These are phyloP conservation scores for Simalia tracyae DNA, from an alignment of 2,797 vertebrate genomes.

Conservation along the genomic window DNA sequence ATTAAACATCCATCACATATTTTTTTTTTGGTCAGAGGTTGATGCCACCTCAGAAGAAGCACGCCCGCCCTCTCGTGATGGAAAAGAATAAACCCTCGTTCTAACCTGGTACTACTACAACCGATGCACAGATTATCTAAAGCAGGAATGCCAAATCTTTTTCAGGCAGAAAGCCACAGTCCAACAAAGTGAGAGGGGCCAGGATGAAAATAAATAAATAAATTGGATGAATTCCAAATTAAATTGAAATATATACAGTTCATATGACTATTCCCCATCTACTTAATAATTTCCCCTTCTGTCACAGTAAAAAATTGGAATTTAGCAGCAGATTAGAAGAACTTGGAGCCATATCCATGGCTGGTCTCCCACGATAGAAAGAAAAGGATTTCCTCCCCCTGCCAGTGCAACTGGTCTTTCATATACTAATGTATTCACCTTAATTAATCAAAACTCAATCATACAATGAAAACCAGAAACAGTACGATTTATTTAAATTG, in stretches of 20 bases:
- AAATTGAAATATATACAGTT: background rate
- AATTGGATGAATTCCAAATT: background rate
- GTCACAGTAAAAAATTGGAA: background rate
- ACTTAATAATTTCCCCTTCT: background rate
- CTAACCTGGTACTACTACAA: background rate
- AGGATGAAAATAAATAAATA: no score
- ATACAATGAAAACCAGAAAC: background rate
- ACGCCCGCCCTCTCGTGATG: background rate
- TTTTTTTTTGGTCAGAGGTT: background rate
- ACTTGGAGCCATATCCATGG: background rate
- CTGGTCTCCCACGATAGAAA: background rate
- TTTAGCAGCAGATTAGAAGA: background rate
- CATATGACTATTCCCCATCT: background rate
- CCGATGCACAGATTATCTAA: background rate
- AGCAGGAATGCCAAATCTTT: background rate
- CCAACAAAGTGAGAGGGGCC: no score
- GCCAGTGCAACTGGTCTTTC: background rate
- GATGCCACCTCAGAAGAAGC: background rate
- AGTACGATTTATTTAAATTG: background rate
- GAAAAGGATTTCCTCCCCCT: background rate
- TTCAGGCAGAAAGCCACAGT: background rate
- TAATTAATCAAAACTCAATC: background rate
- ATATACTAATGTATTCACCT: background rate
- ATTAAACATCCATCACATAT: background rate
- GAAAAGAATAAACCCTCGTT: background rate